A percentile compares a stretch with the other conserved stretches of the same genome.
Evolutionary conservation across 2,113 vertebrate species (phyloP).

Genomic region (Alaudala cheleensis): DNA sequence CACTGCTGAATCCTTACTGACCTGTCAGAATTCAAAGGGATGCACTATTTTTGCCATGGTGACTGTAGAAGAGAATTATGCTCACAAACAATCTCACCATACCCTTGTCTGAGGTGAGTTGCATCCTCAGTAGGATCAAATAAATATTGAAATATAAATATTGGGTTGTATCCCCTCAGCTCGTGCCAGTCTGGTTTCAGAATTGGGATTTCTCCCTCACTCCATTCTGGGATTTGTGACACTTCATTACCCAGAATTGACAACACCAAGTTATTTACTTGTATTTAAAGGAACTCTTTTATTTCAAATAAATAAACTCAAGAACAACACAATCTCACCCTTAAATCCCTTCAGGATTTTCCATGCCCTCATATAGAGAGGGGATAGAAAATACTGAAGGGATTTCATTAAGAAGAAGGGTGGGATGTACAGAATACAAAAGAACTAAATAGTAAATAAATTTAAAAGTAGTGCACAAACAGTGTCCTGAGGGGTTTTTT

Average conservation of each 20-base stretch:
- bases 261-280: background rate
- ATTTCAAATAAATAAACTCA: background rate
- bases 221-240: background rate
- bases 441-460: background rate
- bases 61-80: background rate
- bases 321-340: no score
- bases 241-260: background rate
- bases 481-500: background rate
- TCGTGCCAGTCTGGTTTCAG: background rate
- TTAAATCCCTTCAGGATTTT: background rate
- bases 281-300: background rate
- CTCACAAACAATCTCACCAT: background rate
- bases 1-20: background rate
- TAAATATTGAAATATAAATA: background rate
- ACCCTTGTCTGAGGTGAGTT: background rate
- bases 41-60: background rate
- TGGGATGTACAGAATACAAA: background rate
- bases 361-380: no score
- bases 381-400: background rate
- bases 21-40: background rate
- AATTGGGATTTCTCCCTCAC: background rate
- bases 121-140: background rate
- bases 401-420: background rate
- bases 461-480: background rate
- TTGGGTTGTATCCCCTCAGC: background rate